Conservation (phyloP, 2,797 vertebrate genomes). For the Sarcoramphus papa region DNA sequence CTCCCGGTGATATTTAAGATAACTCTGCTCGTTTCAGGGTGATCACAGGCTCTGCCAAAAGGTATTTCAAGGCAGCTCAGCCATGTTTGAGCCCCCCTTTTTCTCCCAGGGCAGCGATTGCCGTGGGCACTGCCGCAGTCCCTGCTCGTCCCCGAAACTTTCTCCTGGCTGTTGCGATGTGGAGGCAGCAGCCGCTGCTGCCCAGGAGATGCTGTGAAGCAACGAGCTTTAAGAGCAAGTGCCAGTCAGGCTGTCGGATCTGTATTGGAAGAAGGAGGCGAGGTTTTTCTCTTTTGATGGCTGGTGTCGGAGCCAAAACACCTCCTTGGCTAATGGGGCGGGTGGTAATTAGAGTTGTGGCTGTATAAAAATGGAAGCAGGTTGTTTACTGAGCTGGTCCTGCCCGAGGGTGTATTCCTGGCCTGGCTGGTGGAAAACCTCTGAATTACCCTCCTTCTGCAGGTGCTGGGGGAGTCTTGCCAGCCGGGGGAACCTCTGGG, state of each 20-base stretch:
- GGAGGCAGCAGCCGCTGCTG: neutral
- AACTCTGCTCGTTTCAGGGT: neutral
- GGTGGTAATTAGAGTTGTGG: neutral
- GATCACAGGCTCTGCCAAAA: neutral
- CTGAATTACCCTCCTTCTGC: neutral
- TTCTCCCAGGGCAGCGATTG: fast-evolving
- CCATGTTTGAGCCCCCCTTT: neutral
- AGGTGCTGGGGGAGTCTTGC: neutral
- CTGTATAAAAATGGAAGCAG: neutral
- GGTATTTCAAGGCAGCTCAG: neutral
- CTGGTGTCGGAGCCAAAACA: neutral
- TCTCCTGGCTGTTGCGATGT: fast-evolving
- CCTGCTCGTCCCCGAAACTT: fast-evolving
- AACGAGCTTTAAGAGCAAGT: fast-evolving
- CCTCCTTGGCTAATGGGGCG: fast-evolving
- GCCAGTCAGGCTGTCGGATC: neutral
- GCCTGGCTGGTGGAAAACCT: neutral
- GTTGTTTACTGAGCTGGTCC: neutral
- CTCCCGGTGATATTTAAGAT: fast-evolving
- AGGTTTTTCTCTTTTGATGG: neutral
- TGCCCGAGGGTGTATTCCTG: neutral
- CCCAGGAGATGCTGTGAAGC: neutral
- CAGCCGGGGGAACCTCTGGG: neutral
- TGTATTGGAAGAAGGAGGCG: fast-evolving
- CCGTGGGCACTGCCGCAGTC: fast-evolving